Base-by-base conservation (phyloP, 2,113 vertebrate species). In the Pelodiscus sinensis region DNA sequence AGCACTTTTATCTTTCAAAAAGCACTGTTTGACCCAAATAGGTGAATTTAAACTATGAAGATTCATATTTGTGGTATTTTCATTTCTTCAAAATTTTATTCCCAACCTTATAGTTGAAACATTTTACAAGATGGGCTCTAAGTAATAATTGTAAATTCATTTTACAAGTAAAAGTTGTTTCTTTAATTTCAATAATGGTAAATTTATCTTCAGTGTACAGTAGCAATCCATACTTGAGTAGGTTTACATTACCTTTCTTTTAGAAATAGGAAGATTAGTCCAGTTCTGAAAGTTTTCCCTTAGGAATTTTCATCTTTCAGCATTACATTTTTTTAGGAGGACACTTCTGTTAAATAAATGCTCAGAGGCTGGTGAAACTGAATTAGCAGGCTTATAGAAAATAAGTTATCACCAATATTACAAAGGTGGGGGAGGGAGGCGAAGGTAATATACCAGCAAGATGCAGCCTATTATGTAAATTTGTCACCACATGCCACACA, bases 391-490 rank as follows among this genome's bases (percentile, higher is more conserved):
- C 85, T 92, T 92, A 82, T 1, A 92, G 90, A 82, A 87, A 96
- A 84, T 82, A 89, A 65, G 65, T 91, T 90, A 88, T 57, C 68
- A 82, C 10, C 8, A 44, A 84, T 82, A 73, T 82, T 77, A 73
- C 81, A 91, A 93, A 68, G 50, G 71, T 93, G 84, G 89, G 80
- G 68, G 85, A 90, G 80, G 75, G 68, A 29, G 52, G 86, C 35
- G 73, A 92, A 94, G 89, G 58, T 77, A 94, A 89, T 79, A 79
- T 82, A 92, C 89, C 92, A 92, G 86, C 31, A 92, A 94, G 86
- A 94, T 31, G 62, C 75, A 92, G 54, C 81, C 82, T 88, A 95
- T 97, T 95, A 97, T 94, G 96, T 82, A 94, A 97, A 96, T 97
- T 93, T 86, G 79, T 95, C 92, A 94, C 95, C 92, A 88, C 91